These are phyloP conservation scores for Pseudococcus jackbeardsleyi DNA, from an alignment of 2,888 invertebrate species.

Conservation along the genomic window DNA sequence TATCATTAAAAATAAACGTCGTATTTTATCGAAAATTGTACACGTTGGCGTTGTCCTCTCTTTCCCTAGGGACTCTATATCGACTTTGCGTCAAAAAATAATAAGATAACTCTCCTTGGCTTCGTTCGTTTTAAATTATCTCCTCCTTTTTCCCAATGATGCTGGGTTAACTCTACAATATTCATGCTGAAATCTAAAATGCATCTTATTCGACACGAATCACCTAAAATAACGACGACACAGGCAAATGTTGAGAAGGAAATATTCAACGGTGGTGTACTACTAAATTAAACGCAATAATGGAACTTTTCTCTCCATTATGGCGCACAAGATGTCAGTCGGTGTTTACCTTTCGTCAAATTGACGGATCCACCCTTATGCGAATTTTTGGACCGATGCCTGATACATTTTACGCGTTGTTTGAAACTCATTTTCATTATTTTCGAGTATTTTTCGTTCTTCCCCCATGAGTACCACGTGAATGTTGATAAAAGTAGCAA, in stretches of 20 bases:
- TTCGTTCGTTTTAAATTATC: not conserved
- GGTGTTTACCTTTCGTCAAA: constrained; percentile 27
- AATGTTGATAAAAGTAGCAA: not conserved
- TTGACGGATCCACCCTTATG: constrained; percentile 15
- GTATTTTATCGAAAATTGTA: not conserved
- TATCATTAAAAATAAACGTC: not conserved
- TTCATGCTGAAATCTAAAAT: not conserved
- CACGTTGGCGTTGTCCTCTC: not conserved
- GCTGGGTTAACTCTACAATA: too few relatives aligned
- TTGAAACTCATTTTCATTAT: constrained; percentile 18
- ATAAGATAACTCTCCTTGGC: not conserved
- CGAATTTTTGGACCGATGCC: constrained; percentile 24
- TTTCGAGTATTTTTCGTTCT: not conserved
- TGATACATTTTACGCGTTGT: not conserved
- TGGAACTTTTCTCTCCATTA: not conserved
- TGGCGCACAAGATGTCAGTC: not conserved
- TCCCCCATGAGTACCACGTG: not conserved
- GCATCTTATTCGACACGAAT: not conserved
- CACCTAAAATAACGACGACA: not conserved
- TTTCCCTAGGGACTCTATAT: not conserved
- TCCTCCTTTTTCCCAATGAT: too few relatives aligned
- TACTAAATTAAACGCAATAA: not conserved
- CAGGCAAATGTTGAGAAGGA: not conserved
- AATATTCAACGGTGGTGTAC: not conserved
- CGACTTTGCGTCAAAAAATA: not conserved